A percentile compares a stretch with the other conserved stretches of the same genome.
These are phyloP conservation scores for Anthoptus insignis DNA, from an alignment of 2,888 invertebrate genomes.

Conservation along the genomic window DNA sequence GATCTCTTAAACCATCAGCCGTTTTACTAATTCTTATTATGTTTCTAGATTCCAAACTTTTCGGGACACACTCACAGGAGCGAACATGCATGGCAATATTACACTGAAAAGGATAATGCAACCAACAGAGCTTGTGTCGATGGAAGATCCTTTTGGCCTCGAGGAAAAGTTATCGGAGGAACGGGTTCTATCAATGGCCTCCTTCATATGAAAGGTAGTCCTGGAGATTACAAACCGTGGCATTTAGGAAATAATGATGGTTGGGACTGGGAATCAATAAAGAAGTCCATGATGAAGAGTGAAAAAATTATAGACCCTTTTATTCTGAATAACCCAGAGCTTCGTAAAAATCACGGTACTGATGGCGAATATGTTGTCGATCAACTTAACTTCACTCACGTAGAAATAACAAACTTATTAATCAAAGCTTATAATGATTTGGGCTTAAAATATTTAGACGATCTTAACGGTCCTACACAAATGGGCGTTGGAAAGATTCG, in stretches of 20 bases:
- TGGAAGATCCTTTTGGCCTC: conserved; percentile 73
- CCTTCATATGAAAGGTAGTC: conserved; percentile 74
- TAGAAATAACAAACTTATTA: conserved; percentile 65
- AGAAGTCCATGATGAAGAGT: conserved; percentile 75
- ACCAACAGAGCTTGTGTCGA: conserved; percentile 62
- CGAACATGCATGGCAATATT: conserved; percentile 68
- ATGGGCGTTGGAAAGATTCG: conserved; percentile 85
- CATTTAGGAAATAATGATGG: conserved; percentile 66
- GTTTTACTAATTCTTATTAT: too few species aligned
- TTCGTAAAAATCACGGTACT: conserved; percentile 73
- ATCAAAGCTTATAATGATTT: conserved; percentile 79
- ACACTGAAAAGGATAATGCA: conserved; percentile 68
- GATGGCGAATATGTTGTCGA: conserved; percentile 83
- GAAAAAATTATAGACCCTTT: conserved; percentile 74
- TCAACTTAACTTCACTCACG: conserved; percentile 75
- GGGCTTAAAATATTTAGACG: conserved; percentile 75
- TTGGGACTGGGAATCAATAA: conserved; percentile 75
- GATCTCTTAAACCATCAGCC: too few species aligned
- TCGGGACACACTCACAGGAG: conserved; percentile 65
- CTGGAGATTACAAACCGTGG: conserved; percentile 73
- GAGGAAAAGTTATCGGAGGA: conserved; percentile 76
- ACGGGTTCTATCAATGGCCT: conserved; percentile 78
- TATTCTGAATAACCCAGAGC: conserved; percentile 68
- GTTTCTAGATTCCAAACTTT: conserved; percentile 74
- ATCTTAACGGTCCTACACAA: conserved; percentile 77